These are phyloP conservation scores for Coregonus clupeaformis DNA, from an alignment of 2,113 vertebrate genomes.

Conservation along the genomic window DNA sequence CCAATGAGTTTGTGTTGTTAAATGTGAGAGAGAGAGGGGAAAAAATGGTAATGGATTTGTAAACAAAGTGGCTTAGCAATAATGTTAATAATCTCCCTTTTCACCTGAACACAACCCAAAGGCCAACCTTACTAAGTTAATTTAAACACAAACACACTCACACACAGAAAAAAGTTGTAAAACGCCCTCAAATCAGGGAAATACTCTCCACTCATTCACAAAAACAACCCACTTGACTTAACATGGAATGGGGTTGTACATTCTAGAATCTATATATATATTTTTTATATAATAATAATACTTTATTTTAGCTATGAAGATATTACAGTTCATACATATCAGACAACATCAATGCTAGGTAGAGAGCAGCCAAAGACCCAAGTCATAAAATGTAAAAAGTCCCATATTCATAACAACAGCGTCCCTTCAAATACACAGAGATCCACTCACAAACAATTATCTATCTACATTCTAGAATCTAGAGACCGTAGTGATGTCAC, in stretches of 20 bases:
- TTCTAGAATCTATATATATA: neutral
- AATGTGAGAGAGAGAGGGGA: neutral
- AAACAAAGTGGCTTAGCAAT: constrained; percentile 10
- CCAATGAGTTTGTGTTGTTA: neutral
- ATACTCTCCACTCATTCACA: constrained; percentile 7
- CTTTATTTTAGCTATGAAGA: too few species aligned
- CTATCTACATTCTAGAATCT: neutral
- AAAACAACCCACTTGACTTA: neutral
- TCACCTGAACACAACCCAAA: neutral
- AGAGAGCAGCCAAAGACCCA: too few species aligned
- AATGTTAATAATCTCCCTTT: constrained; percentile 27
- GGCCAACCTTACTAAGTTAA: constrained; percentile 15
- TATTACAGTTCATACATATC: too few species aligned
- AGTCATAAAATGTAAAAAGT: too few species aligned
- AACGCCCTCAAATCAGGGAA: neutral
- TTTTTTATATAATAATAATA: too few species aligned
- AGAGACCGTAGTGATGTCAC: neutral
- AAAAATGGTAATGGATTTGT: constrained; percentile 7
- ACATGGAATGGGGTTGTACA: neutral
- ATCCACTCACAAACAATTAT: too few species aligned
- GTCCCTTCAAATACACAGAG: neutral
- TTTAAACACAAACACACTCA: neutral
- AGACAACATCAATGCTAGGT: too few species aligned
- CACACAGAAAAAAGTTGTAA: neutral
- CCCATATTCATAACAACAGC: too few species aligned